phyloP scores from a whole-genome alignment of 2,888 invertebrate genomes.

The Helleia helle region DNA sequence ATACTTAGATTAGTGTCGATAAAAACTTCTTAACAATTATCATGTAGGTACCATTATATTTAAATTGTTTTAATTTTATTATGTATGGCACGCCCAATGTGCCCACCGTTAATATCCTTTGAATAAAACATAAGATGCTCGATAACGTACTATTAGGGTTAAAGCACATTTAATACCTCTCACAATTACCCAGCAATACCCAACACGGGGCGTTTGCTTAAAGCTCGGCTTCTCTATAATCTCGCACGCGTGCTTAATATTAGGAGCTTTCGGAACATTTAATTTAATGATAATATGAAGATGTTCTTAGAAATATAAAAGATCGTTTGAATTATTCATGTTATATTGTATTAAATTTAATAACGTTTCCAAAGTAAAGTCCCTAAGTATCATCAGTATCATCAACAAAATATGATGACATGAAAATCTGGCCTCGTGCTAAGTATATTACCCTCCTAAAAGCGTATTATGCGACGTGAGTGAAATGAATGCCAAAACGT shows the following conservation, averaged over 20 bases:
- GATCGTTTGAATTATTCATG: conserved; percentile 2
- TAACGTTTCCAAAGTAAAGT: not conserved
- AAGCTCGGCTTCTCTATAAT: conserved; percentile 34
- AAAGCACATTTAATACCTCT: conserved; percentile 56
- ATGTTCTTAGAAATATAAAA: conserved; percentile 14
- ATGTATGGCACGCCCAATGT: conserved; percentile 43
- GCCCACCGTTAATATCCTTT: conserved; percentile 54
- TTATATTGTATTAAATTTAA: not conserved
- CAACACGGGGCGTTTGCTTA: conserved; percentile 29
- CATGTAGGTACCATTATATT: conserved; percentile 28
- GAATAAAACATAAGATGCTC: conserved; percentile 69
- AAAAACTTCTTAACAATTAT: conserved; percentile 12
- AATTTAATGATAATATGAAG: conserved; percentile 64
- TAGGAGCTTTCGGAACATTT: conserved; percentile 39
- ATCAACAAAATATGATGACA: too few species aligned
- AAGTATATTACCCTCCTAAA: too few species aligned
- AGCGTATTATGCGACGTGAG: too few species aligned
- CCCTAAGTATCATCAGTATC: too few species aligned
- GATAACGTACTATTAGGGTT: conserved; percentile 64
- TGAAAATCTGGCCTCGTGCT: too few species aligned
- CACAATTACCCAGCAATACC: conserved; percentile 52
- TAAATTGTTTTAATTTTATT: conserved; percentile 43
- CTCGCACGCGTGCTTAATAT: conserved; percentile 42
- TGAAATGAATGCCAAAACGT: too few species aligned
- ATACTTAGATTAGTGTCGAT: too few species aligned